Evolutionary conservation across 2,888 invertebrate species (phyloP).

Genomic region (Eilema sororculum): DNA sequence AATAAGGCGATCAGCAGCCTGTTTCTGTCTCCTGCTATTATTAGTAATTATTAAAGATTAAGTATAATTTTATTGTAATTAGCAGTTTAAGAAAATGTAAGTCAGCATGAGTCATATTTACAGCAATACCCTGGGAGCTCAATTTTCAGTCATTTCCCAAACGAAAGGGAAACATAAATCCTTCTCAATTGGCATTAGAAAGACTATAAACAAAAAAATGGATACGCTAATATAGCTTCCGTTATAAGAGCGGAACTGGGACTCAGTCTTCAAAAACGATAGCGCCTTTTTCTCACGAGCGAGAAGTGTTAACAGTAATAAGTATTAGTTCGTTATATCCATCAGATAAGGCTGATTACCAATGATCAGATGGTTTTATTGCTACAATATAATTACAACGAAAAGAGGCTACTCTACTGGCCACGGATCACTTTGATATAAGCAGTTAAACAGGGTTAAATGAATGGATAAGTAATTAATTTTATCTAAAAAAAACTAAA

Average conservation of each 20-base stretch:
- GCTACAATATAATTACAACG: conserved; percentile 68
- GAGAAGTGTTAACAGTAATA: conserved; percentile 45
- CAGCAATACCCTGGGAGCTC: conserved; percentile 27
- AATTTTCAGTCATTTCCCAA: conserved; percentile 36
- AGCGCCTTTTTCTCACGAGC: conserved; percentile 46
- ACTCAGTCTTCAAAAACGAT: conserved; percentile 31
- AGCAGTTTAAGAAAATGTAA: not conserved
- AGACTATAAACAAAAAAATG: conserved; percentile 27
- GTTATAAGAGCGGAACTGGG: conserved; percentile 40
- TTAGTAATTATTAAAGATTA: not conserved
- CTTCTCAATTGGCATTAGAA: conserved; percentile 42
- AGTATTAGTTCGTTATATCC: conserved; percentile 44
- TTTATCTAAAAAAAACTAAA: conserved; percentile 41
- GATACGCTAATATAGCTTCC: conserved; percentile 35
- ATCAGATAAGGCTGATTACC: conserved; percentile 68
- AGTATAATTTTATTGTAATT: not conserved
- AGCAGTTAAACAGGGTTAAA: conserved; percentile 38
- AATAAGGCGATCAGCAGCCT: not conserved
- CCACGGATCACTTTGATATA: conserved; percentile 33
- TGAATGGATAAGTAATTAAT: conserved; percentile 50
- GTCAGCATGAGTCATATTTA: not conserved
- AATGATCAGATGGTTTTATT: conserved; percentile 62
- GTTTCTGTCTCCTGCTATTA: not conserved
- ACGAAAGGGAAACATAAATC: conserved; percentile 45
- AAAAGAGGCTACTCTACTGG: conserved; percentile 47